Percentiles rank a stretch among this genome's conserved stretches.
phyloP scores from a whole-genome alignment of 2,113 vertebrate species.

The Cochlearius cochlearius region DNA sequence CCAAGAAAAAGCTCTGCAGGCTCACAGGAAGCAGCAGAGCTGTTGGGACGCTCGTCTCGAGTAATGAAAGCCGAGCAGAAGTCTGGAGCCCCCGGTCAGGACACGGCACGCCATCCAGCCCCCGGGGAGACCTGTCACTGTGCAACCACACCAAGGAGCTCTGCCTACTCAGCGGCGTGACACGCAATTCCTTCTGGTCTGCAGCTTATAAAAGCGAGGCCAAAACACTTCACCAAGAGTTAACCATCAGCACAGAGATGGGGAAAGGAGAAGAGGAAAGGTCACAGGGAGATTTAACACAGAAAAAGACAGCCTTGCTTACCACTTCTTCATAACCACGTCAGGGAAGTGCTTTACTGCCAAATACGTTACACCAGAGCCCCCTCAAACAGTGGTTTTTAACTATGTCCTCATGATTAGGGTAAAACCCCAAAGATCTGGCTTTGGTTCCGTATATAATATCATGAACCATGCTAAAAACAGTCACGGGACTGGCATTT shows the following conservation, averaged over 20 bases:
- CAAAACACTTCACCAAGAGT: neutral
- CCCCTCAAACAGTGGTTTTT: neutral
- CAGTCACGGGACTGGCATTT: neutral
- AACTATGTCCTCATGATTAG: neutral
- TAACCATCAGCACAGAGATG: neutral
- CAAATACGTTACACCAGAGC: neutral
- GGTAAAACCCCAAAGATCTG: neutral
- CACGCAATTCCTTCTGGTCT: neutral
- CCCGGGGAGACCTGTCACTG: neutral
- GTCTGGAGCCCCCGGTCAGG: neutral
- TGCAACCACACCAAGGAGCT: neutral
- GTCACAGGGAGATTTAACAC: neutral
- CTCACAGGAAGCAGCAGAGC: neutral
- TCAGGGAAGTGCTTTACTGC: neutral
- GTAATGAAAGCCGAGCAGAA: neutral
- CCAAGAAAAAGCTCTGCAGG: neutral
- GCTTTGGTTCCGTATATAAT: neutral
- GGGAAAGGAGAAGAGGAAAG: neutral
- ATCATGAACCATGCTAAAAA: neutral
- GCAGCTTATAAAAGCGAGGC: neutral
- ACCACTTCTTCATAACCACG: neutral
- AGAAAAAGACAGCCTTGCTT: neutral
- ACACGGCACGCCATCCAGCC: rapidly evolving
- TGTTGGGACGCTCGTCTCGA: neutral
- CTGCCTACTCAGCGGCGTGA: neutral